A percentile compares a stretch with the other conserved stretches of the same genome.
Conservation (phyloP, 2,888 invertebrate genomes). For the Dasypogon diadema region DNA sequence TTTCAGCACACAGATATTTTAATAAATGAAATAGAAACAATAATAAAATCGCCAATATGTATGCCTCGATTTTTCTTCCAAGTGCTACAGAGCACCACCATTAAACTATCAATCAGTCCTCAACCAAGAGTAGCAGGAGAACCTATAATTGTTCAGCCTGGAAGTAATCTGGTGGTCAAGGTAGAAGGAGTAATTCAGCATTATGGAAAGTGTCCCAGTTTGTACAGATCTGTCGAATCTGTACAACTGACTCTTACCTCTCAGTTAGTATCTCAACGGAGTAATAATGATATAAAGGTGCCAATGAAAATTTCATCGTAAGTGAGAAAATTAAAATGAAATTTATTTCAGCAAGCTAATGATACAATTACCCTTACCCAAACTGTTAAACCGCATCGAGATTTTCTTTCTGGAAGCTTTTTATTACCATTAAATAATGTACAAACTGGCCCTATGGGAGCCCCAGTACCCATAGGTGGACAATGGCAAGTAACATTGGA, state of each 20-base stretch:
- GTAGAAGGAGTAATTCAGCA: constrained; percentile 93
- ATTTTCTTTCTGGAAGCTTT: constrained; percentile 95
- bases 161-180: constrained; percentile 89
- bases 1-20: constrained; percentile 71
- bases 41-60: constrained; percentile 75
- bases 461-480: constrained; percentile 71
- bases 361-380: constrained; percentile 76
- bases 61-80: constrained; percentile 87
- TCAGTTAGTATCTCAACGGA: constrained; percentile 71
- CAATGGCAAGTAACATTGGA: constrained; percentile 84
- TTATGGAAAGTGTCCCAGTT: constrained; percentile 74
- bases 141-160: constrained; percentile 84
- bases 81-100: constrained; percentile 83
- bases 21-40: constrained; percentile 73
- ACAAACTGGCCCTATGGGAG: constrained; percentile 55
- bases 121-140: constrained; percentile 85
- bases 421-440: constrained; percentile 70
- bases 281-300: constrained; percentile 59
- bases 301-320: background rate
- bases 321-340: too few relatives aligned
- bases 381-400: constrained; percentile 89
- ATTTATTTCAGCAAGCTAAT: constrained; percentile 58
- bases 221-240: constrained; percentile 78
- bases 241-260: constrained; percentile 80
- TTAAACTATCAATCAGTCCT: constrained; percentile 85